Base-by-base conservation (phyloP, 1,140 invertebrate species). In the Papilio xuthus region DNA sequence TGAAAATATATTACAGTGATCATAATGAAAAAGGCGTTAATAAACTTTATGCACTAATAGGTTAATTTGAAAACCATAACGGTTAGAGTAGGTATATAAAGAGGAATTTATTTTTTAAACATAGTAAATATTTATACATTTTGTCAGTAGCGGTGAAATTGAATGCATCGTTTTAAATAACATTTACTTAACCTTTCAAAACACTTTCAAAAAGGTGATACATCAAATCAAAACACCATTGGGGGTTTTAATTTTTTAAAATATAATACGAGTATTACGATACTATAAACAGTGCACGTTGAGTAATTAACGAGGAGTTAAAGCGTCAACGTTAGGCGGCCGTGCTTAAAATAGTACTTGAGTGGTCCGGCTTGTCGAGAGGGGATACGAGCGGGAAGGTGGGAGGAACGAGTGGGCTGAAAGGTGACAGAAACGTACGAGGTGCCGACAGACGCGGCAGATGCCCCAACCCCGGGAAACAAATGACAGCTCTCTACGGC, bases 341-440 rank as follows among this genome's bases (percentile, higher is more conserved):
- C 44, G 71, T 73, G 71, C 71, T 75, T 53, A 42, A 42, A 42
- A 75, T 53, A 75, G 47, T 75, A 56, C 44, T 75, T 81, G 79
- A 78, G 56, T 76, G 76, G 44, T 72, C 75, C 70, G 32, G 44
- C 23, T 20, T 78, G 20, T 26, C 23, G 56, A 13, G 13, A 67
- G 37, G 60, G 32, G 28, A 50, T 10, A 63, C 23, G 63, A 42
- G 23, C n/a, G 63, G 12, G 74, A 0, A 53, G 23, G 20, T 23
- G 7, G 67, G 42, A 32, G 37, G 12, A 10, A 8, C 28, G 37
- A 73, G 72, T 56, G 74, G 47, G 67, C 42, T 63, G 77, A 63
- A 67, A 72, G 53, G 67, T 78, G 80, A 81, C 78, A 81, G 78
- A 78, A 63, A 77, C 72, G 74, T 28, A 81, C 75, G 32, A 78